Evolutionary conservation across 2,797 vertebrate species (phyloP).

Genomic region (Epinephelus awoara): DNA sequence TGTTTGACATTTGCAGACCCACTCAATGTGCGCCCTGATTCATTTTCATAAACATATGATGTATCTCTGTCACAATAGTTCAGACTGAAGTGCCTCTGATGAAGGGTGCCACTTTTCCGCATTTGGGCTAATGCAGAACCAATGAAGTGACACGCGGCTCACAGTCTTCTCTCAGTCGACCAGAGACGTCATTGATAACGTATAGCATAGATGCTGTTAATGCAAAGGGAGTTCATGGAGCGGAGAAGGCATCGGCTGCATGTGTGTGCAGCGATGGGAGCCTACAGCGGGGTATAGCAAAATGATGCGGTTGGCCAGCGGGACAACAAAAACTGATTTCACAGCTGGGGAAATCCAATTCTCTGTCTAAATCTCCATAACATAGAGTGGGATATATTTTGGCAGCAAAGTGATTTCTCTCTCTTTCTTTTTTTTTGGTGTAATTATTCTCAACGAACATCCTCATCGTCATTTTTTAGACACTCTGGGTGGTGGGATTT

Average conservation of each 20-base stretch:
- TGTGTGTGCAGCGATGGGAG: conserved; percentile 57
- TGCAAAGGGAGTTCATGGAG: conserved; percentile 49
- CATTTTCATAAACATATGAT: conserved; percentile 51
- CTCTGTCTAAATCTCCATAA: conserved; percentile 81
- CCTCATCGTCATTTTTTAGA: conserved; percentile 51
- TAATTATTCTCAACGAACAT: conserved; percentile 76
- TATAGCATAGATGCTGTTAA: conserved; percentile 49
- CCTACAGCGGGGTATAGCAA: conserved; percentile 56
- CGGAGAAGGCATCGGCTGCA: conserved; percentile 47
- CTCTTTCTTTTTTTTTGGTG: conserved; percentile 59
- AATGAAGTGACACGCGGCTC: conserved; percentile 54
- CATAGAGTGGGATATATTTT: conserved; percentile 78
- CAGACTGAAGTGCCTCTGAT: conserved; percentile 32
- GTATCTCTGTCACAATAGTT: conserved; percentile 31
- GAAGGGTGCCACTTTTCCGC: conserved; percentile 42
- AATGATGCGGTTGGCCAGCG: conserved; percentile 75
- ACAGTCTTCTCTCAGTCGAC: conserved; percentile 21
- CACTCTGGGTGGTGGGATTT: conserved; percentile 53
- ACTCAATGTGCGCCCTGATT: conserved; percentile 26
- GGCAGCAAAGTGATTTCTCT: conserved; percentile 70
- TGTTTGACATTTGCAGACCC: conserved; percentile 67
- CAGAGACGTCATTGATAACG: conserved; percentile 49
- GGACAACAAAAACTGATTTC: conserved; percentile 85
- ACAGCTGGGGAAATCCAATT: conserved; percentile 86
- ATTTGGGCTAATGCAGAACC: conserved; percentile 51